Evolutionary conservation across 35 echinoderm and acorn worm genomes (phyloP).

Genomic region (Diadema setosum): DNA sequence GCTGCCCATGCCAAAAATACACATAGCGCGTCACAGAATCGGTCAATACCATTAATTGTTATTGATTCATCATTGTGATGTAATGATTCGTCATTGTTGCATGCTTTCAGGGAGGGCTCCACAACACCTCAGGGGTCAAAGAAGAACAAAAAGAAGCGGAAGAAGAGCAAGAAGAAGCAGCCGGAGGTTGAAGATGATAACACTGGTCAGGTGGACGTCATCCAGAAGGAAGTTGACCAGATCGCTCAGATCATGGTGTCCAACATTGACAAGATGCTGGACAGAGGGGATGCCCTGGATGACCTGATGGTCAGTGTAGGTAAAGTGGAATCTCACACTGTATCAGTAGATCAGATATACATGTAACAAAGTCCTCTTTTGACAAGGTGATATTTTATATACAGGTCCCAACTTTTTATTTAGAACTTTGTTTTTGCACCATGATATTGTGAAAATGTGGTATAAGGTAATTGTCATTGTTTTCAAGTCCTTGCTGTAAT

Average conservation of each 20-base stretch:
- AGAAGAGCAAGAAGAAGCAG: not conserved
- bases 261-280: slow-evolving; percentile 33
- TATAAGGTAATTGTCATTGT: not conserved
- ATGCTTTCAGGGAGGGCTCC: no score
- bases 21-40: no score
- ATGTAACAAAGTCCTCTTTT: not conserved
- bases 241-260: slow-evolving; percentile 16
- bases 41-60: no score
- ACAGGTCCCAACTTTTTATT: not conserved
- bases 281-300: slow-evolving; percentile 34
- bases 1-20: no score
- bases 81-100: no score
- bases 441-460: not conserved
- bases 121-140: no score
- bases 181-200: not conserved
- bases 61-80: no score
- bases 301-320: slow-evolving; percentile 30
- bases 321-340: not conserved
- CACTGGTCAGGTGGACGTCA: not conserved
- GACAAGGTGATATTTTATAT: not conserved
- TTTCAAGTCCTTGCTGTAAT: not conserved
- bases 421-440: not conserved
- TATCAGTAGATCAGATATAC: not conserved
- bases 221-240: slow-evolving; percentile 35
- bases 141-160: not conserved